Evolutionary conservation across 2,113 vertebrate species (phyloP), one percentile per base, ranked within the genome.

Genomic region (Sylvia atricapilla): DNA sequence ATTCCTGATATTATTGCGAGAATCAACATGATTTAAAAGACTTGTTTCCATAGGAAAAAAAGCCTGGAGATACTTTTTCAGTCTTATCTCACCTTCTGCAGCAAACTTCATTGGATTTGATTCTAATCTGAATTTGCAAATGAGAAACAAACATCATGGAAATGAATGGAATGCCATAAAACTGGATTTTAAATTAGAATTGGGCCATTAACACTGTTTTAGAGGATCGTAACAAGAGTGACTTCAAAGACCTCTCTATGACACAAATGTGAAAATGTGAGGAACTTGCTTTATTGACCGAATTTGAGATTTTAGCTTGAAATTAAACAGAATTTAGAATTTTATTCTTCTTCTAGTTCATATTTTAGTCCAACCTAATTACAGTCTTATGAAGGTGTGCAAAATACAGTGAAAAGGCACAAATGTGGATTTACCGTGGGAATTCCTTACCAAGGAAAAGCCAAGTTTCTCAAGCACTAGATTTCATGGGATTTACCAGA

Each of bases 141-240:
- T 68, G 80, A 68, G 79, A 88, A 81, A 59, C 4, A 93, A 87
- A 89, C 58, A 82, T 89, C 44, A 66, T 14, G 75, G 53, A 95
- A 94, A 96, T 69, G 31, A 93, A 87, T 76, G 90, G 94, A 92
- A 95, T 95, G 73, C 37, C 88, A 92, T 62, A 87, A 94, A 96
- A 90, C 84, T 64, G 43, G 86, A 78, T 96, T 86, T 90, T 64
- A 73, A 78, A 76, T 92, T 56, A 96, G 39, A 87, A 93, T 70
- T 90, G 60, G 27, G 67, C 49, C 23, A 87, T 37, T 94, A 72
- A 84, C 15, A 52, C 11, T 24, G 2, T 76, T 96, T 93, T 67
- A 75, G 47, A 81, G 39, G 14, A 78, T 7, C 68, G 28, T 78
- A 86, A 31, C 13, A 55, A 28, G 37, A 30, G 5, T 69, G 33